Base-by-base conservation (phyloP, 35 echinoderm and acorn worm species). In the Diadema setosum region DNA sequence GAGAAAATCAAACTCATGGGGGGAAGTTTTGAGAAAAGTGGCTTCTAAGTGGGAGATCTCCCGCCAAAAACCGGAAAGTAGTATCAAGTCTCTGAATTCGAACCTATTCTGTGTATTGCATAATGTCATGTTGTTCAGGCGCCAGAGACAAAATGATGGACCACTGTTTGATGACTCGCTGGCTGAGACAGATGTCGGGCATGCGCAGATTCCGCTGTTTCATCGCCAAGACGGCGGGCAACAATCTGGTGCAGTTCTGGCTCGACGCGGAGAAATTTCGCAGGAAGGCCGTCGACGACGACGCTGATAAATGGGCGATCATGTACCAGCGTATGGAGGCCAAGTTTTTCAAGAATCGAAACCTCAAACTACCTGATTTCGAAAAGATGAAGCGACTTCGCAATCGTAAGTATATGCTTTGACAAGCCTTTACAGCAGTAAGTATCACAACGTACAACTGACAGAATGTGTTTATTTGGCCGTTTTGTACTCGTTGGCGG, bases 141-240 rank as follows among this genome's bases (percentile, higher is more conserved):
- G 91, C 91, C 18, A 97, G 91, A 40, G 95, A 97, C 64, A 90
- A 87, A 43, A 94, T 93, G 40, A 39, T 93, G 26, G 96, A 99
- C 33, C 84, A 87, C 27, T 90, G 90, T 42, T 80, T 99, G 36
- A 86, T 95, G 81, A 63, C 69, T 3, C 85, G 93, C 21, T 99
- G 96, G 89, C 42, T 99, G 8, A 83, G 84, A 20, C 73, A 87
- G 29, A 90, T 92, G 11, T 99, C 96, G 11, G 96, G 96, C 33
- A 99, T 99, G 96, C 85, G 86, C 23, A 81, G 90, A 37, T 99
- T 99, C 83, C 92, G 96, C 8, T 58, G 57, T 7, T 99, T 99
- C 73, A 60, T 99, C 55, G 64, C 82, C 0, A 52, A 45, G 5
- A 99, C 96, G 3, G 87, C 87, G 15, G 96, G 96, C 0, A 80